A percentile compares a stretch with the other conserved stretches of the same genome.
These are phyloP conservation scores for Xanthia icteritia DNA, from an alignment of 2,888 invertebrate species.

Conservation along the genomic window DNA sequence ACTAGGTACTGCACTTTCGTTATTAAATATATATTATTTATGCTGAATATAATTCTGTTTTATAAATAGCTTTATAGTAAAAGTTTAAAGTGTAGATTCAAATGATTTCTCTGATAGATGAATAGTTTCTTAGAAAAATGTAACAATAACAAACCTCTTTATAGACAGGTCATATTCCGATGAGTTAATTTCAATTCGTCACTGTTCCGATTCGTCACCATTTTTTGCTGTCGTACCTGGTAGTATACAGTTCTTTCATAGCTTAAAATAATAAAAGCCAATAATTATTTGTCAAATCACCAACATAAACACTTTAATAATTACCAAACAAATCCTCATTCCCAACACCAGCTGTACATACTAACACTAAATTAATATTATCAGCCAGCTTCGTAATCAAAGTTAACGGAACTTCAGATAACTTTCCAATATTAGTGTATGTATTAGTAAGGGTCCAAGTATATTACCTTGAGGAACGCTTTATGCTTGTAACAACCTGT, in stretches of 20 bases:
- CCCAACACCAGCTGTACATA: conserved; percentile 37
- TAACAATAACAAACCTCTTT: neutral
- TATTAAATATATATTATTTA: conserved; percentile 3
- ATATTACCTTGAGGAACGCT: conserved; percentile 61
- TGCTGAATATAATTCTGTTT: neutral
- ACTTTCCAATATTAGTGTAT: conserved; percentile 58
- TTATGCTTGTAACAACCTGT: conserved; percentile 39
- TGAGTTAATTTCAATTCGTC: neutral
- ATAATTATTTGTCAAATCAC: neutral
- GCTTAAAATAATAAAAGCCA: neutral
- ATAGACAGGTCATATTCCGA: neutral
- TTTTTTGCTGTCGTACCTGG: neutral
- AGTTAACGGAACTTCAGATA: conserved; percentile 61
- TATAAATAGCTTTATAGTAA: neutral
- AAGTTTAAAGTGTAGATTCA: no score
- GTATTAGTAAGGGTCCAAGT: conserved; percentile 54
- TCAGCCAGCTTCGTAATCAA: conserved; percentile 56
- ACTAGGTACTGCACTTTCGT: neutral
- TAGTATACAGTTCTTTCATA: neutral
- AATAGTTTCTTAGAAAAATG: neutral
- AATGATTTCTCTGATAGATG: neutral
- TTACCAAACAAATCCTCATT: conserved; percentile 20
- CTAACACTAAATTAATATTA: conserved; percentile 64
- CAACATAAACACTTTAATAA: conserved; percentile 20
- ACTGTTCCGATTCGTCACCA: neutral